A percentile compares a stretch with the other conserved stretches of the same genome.
Evolutionary conservation across 2,888 invertebrate species (phyloP).

Genomic region (Galerucella nymphaeae): DNA sequence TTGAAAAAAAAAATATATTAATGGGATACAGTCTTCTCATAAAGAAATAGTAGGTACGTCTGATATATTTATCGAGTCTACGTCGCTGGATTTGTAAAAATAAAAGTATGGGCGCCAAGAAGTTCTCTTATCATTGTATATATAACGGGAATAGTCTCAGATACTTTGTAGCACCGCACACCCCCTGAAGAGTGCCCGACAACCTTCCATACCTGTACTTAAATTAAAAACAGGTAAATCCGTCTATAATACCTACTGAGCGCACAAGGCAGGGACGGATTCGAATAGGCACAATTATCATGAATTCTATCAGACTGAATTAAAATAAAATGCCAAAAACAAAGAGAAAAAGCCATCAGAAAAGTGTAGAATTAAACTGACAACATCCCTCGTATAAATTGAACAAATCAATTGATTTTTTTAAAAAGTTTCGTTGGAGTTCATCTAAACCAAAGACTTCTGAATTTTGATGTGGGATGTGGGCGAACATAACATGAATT

Average conservation of each 20-base stretch:
- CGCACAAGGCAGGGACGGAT: neutral
- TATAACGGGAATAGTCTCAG: conserved; percentile 47
- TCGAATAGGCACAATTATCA: neutral
- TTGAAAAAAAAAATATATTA: conserved; percentile 22
- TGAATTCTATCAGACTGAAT: too few relatives aligned
- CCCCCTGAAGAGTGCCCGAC: conserved; percentile 43
- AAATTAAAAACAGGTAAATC: conserved; percentile 41
- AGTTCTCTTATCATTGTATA: conserved; percentile 40
- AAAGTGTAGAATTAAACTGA: too few relatives aligned
- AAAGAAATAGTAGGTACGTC: too few relatives aligned
- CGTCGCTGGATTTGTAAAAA: conserved; percentile 26
- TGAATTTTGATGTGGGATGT: conserved; percentile 38
- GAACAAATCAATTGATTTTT: too few relatives aligned
- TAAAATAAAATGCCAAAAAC: too few relatives aligned
- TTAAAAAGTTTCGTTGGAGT: conserved; percentile 13
- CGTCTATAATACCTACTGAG: conserved; percentile 38
- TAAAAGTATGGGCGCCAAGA: conserved; percentile 44
- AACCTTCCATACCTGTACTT: conserved; percentile 48
- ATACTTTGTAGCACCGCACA: conserved; percentile 44
- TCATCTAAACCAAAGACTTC: neutral
- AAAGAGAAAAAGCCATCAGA: too few relatives aligned
- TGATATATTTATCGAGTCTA: neutral
- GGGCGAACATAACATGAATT: conserved; percentile 40
- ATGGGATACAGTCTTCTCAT: neutral
- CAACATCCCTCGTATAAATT: too few relatives aligned